Evolutionary conservation across 2,888 invertebrate genomes (phyloP), one percentile per base, ranked within the genome.

Genomic region (Tuta absoluta): DNA sequence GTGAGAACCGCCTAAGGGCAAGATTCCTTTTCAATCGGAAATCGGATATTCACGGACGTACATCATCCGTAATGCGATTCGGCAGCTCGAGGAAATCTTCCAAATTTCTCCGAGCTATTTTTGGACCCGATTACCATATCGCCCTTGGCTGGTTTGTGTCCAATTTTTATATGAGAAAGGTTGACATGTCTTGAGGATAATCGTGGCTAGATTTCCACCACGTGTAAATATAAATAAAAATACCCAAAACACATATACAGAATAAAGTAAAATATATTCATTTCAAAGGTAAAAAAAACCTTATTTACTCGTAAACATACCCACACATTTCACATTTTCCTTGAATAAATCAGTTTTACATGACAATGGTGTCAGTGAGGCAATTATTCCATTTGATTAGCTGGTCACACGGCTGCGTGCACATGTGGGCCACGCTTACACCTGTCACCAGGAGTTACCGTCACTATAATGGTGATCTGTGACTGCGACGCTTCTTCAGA

Each of bases 381-480:
- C 28, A 33, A 33, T 17, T 56, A 11, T 56, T 56, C 56, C 56
- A 56, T 33, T 33, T 24, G 28, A 56, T 56, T 56, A 56, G 56
- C 1, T 56, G 56, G 28, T 24, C 56, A 56, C 56, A 56, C 56
- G 33, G 24, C 2, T 56, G 28, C 56, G 33, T 56, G 56, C n/a
- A n/a, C 17, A 56, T 56, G 56, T n/a, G 28, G 28, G 17, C 28
- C 56, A 33, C 24, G 33, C 23, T 51, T 33, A 28, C 53, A 56
- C 56, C 56, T 56, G 56, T 33, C 56, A 7, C 24, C 17, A 56
- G 8, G 14, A 56, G 28, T 33, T 24, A 28, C 17, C 11, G 12
- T 24, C 28, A 53, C 12, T n/a, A 3, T 14, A 28, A 28, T 23
- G 17, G 8, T 5, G 24, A n/a, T 23, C 24, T 28, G 23, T 56